Conservation (phyloP, 2,888 invertebrate genomes). For the Megaustenia siamemsis region DNA sequence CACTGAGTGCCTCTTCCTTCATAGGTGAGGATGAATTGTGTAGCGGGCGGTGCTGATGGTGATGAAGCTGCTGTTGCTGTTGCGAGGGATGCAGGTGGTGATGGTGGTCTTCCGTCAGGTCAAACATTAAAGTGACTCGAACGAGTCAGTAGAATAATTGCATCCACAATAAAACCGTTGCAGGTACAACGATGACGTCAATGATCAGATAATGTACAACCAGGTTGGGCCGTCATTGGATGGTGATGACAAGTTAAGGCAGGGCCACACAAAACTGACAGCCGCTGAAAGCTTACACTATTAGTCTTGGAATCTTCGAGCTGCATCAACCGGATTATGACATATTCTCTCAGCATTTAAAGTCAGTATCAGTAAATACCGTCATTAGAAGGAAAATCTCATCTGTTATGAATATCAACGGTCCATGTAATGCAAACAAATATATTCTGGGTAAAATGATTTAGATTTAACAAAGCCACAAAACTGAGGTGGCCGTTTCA, state of each 20-base stretch:
- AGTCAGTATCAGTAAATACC: too few relatives aligned
- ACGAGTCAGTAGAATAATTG: conserved; percentile 7
- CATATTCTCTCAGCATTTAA: too few relatives aligned
- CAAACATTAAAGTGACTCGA: conserved; percentile 49
- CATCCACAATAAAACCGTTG: neutral
- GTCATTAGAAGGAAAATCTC: too few relatives aligned
- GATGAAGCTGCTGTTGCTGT: conserved; percentile 34
- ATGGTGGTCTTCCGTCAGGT: conserved; percentile 48
- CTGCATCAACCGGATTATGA: too few relatives aligned
- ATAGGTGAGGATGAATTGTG: conserved; percentile 60
- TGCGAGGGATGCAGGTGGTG: conserved; percentile 42
- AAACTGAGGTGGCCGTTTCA: too few relatives aligned
- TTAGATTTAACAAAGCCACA: too few relatives aligned
- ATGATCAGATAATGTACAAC: neutral
- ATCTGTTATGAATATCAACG: too few relatives aligned
- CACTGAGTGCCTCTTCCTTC: conserved; percentile 75
- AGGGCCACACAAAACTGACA: neutral
- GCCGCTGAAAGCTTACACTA: too few relatives aligned
- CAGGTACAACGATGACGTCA: neutral
- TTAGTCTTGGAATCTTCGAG: too few relatives aligned
- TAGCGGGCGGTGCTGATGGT: conserved; percentile 24
- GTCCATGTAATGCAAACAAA: too few relatives aligned
- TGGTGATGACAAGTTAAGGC: neutral
- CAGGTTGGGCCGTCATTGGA: neutral
- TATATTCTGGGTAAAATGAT: too few relatives aligned